These are phyloP conservation scores for Semotilus atromaculatus DNA, from an alignment of 2,797 vertebrate genomes.

Conservation along the genomic window DNA sequence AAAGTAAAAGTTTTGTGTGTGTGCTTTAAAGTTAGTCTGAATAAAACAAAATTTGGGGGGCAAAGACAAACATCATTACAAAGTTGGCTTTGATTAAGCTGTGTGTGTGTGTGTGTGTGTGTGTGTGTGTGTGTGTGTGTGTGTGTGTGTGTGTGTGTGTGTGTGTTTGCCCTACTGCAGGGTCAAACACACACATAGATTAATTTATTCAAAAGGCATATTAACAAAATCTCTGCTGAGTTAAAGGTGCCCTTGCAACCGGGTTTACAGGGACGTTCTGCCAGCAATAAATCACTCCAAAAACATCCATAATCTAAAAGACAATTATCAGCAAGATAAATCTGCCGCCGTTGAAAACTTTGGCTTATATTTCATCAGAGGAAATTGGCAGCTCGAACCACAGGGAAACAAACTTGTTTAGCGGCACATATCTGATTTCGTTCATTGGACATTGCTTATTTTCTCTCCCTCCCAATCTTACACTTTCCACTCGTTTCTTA, in stretches of 20 bases:
- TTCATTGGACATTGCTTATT: conserved; percentile 7
- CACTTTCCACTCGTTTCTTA: conserved; percentile 17
- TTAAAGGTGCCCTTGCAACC: conserved; percentile 42
- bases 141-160: background rate
- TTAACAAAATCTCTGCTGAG: conserved; percentile 42
- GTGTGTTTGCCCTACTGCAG: background rate
- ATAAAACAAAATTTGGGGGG: conserved; percentile 9
- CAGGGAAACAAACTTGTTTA: conserved; percentile 23
- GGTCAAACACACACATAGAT: conserved; percentile 38
- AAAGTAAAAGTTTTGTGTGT: background rate
- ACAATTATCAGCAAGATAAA: conserved; percentile 44
- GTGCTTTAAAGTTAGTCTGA: background rate
- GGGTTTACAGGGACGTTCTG: conserved; percentile 15
- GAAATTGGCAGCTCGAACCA: conserved; percentile 22
- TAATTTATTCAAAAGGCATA: conserved; percentile 52
- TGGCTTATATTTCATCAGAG: conserved; percentile 26
- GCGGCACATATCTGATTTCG: conserved; percentile 1
- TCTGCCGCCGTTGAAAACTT: conserved; percentile 5
- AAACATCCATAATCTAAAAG: conserved; percentile 41
- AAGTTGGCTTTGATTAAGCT: conserved; percentile 16
- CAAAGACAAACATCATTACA: conserved; percentile 32
- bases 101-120: background rate
- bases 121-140: conserved; percentile 18
- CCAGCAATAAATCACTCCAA: conserved; percentile 38
- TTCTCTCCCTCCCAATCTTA: background rate